A percentile compares a stretch with the other conserved stretches of the same genome.
phyloP scores from a whole-genome alignment of 2,113 vertebrate species.

The Prochilodus magdalenae region DNA sequence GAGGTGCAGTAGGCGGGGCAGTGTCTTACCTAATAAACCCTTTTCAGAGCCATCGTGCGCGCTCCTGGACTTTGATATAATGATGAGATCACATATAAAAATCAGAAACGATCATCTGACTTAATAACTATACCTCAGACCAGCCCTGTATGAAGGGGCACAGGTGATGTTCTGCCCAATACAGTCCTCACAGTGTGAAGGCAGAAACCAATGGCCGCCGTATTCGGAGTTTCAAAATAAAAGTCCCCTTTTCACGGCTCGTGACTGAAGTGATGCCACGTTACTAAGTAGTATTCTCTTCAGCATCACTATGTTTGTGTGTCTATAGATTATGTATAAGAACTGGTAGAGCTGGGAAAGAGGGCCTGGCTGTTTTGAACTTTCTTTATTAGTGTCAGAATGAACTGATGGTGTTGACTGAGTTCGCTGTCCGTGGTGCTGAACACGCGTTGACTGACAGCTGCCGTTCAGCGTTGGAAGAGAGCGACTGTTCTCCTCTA shows the following conservation, averaged over 20 bases:
- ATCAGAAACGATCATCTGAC: background rate
- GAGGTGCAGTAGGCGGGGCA: too few relatives aligned
- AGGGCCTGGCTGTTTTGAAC: background rate
- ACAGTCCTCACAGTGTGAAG: background rate
- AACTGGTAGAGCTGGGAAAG: background rate
- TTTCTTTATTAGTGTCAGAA: background rate
- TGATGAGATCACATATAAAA: slow-evolving; percentile 3
- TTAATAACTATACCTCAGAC: background rate
- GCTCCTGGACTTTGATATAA: slow-evolving; percentile 34
- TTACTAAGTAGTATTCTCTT: background rate
- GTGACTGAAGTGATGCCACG: too few relatives aligned
- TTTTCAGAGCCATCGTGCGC: slow-evolving; percentile 75
- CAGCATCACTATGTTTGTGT: too few relatives aligned
- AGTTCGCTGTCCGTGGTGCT: background rate
- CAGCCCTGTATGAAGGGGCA: background rate
- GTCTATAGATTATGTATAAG: too few relatives aligned
- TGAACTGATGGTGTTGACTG: background rate
- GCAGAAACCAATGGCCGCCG: background rate
- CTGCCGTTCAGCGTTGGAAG: background rate
- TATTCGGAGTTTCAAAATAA: slow-evolving; percentile 1
- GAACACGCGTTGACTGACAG: slow-evolving; percentile 13
- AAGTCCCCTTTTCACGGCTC: background rate
- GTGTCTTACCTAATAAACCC: slow-evolving; percentile 78
- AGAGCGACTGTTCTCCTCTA: too few relatives aligned
- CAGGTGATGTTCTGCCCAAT: background rate